Evolutionary conservation across 2,888 invertebrate species (phyloP).

Genomic region (Cenopis cana): DNA sequence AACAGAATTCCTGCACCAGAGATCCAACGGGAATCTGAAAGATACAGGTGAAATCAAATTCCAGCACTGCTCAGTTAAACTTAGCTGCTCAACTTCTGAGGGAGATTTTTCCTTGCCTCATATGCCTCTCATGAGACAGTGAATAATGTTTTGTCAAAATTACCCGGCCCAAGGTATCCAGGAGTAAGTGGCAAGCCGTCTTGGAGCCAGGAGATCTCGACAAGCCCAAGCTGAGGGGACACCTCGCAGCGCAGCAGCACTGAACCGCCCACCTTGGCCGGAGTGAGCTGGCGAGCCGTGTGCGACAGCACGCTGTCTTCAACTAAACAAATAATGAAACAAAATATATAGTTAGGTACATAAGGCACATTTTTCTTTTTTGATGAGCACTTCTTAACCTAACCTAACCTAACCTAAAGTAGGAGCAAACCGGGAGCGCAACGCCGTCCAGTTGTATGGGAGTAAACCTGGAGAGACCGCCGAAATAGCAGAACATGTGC

Average conservation of each 20-base stretch:
- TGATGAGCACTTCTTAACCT: too few relatives aligned
- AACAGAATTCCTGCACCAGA: conserved; percentile 72
- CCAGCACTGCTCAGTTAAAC: not conserved
- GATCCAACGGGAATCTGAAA: conserved; percentile 76
- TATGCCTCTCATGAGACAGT: too few relatives aligned
- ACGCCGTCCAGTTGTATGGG: too few relatives aligned
- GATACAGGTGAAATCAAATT: conserved; percentile 21
- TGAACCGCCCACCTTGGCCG: conserved; percentile 72
- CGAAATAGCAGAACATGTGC: too few relatives aligned
- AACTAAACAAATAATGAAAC: conserved; percentile 59
- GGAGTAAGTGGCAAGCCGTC: conserved; percentile 74
- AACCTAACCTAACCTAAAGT: too few relatives aligned
- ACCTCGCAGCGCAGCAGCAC: conserved; percentile 74
- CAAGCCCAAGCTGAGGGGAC: conserved; percentile 72
- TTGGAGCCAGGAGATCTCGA: conserved; percentile 76
- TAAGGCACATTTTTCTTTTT: too few relatives aligned
- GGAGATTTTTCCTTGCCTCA: not conserved
- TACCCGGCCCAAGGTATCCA: conserved; percentile 72
- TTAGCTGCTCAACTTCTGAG: not conserved
- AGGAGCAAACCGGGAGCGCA: too few relatives aligned
- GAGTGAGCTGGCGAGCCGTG: conserved; percentile 70
- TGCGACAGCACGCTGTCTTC: conserved; percentile 74
- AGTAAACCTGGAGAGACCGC: too few relatives aligned
- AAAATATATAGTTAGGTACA: too few relatives aligned
- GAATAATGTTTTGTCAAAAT: conserved; percentile 40